A percentile compares a stretch with the other conserved stretches of the same genome.
Conservation (phyloP, 2,888 invertebrate species). For the Gisinianus flammeolus region DNA sequence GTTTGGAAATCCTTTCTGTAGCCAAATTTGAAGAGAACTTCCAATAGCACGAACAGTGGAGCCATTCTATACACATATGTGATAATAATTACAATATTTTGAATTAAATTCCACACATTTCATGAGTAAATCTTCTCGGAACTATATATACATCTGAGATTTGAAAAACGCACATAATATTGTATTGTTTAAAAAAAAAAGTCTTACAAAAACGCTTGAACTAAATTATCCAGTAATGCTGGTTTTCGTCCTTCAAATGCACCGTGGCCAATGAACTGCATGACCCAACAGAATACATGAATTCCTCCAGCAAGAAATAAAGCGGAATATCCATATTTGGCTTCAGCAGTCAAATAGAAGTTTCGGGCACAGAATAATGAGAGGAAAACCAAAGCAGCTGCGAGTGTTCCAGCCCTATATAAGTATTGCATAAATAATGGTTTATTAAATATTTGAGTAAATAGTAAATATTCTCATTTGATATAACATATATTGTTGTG, state of each 20-base stretch:
- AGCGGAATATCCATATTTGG: slow-evolving; percentile 45
- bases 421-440: slow-evolving; percentile 16
- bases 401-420: slow-evolving; percentile 55
- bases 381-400: slow-evolving; percentile 49
- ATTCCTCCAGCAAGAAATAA: slow-evolving; percentile 49
- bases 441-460: not conserved
- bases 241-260: slow-evolving; percentile 58
- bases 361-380: slow-evolving; percentile 48
- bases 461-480: no score
- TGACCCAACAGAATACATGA: slow-evolving; percentile 54
- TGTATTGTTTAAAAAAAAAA: no score
- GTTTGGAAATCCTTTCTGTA: slow-evolving; percentile 56
- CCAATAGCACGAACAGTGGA: slow-evolving; percentile 57
- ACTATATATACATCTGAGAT: no score
- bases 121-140: not conserved
- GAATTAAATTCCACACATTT: not conserved
- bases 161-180: no score
- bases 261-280: slow-evolving; percentile 59
- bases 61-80: slow-evolving; percentile 51
- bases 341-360: slow-evolving; percentile 49
- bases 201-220: slow-evolving; percentile 57
- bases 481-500: not conserved
- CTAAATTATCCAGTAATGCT: slow-evolving; percentile 57
- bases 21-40: slow-evolving; percentile 57
- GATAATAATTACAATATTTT: not conserved